A percentile compares a stretch with the other conserved stretches of the same genome.
Conservation (phyloP, 2,113 vertebrate genomes). For the Urocynchramus pylzowi region DNA sequence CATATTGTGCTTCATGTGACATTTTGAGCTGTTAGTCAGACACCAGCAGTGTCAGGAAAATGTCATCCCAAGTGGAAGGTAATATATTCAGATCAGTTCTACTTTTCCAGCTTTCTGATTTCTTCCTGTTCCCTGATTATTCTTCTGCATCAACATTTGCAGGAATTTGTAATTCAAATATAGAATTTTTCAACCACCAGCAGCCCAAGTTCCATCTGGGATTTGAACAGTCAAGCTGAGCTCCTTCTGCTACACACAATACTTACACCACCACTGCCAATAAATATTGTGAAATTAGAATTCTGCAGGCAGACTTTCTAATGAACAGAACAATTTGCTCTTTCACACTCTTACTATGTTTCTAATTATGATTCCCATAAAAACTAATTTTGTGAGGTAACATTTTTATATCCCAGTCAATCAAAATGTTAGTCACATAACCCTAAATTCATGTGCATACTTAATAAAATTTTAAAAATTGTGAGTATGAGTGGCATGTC, state of each 20-base stretch:
- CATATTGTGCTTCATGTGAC: not conserved
- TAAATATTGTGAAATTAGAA: constrained; percentile 49
- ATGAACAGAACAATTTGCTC: constrained; percentile 43
- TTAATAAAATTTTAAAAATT: not conserved
- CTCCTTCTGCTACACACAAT: constrained; percentile 37
- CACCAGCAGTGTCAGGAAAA: not conserved
- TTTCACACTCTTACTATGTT: not conserved
- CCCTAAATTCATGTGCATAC: not conserved
- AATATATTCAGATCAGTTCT: not conserved
- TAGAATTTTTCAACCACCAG: constrained; percentile 12
- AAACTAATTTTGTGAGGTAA: not conserved
- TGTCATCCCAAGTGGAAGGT: not conserved
- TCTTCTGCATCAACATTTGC: constrained; percentile 29
- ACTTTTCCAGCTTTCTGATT: constrained; percentile 8
- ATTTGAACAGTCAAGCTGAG: constrained; percentile 51
- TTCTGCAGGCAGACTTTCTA: constrained; percentile 20
- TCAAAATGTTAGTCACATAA: not conserved
- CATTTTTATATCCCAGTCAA: not conserved
- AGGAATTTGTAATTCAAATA: constrained; percentile 62
- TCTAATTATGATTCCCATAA: not conserved
- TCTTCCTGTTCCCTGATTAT: constrained; percentile 5
- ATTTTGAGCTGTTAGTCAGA: constrained; percentile 10
- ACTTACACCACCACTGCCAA: not conserved
- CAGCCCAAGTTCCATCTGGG: constrained; percentile 41
- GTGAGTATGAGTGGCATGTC: not conserved